Evolutionary conservation across 2,113 vertebrate species (phyloP).

Genomic region (Speoplatyrhinus poulsoni): DNA sequence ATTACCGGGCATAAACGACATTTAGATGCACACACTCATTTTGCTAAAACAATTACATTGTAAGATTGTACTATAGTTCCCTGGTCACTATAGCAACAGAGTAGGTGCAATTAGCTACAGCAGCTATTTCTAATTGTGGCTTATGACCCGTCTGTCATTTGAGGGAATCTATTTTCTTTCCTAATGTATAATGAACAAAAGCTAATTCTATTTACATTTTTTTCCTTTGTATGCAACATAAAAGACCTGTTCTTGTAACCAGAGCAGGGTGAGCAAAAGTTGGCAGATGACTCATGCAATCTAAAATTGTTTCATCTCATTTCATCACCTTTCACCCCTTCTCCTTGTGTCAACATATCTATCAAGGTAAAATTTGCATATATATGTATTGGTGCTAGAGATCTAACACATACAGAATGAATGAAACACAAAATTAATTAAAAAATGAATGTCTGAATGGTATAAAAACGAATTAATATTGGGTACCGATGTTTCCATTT

Average conservation of each 20-base stretch:
- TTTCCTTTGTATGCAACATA: slow-evolving; percentile 5
- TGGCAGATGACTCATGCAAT: not conserved
- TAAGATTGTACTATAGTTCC: slow-evolving; percentile 15
- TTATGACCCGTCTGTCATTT: not conserved
- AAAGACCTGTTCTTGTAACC: slow-evolving; percentile 34
- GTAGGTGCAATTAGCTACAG: slow-evolving; percentile 7
- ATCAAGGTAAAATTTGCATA: slow-evolving; percentile 15
- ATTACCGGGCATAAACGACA: not conserved
- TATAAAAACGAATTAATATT: too few relatives aligned
- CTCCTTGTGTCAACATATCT: slow-evolving; percentile 30
- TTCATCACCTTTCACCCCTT: slow-evolving; percentile 54
- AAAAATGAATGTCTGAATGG: too few relatives aligned
- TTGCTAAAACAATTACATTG: slow-evolving; percentile 30
- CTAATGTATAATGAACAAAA: slow-evolving; percentile 43
- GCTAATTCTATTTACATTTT: not conserved
- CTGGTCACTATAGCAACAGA: slow-evolving; percentile 44
- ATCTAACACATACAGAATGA: too few relatives aligned
- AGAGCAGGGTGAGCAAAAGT: slow-evolving; percentile 30
- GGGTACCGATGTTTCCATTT: too few relatives aligned
- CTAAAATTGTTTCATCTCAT: slow-evolving; percentile 44
- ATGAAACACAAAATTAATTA: too few relatives aligned
- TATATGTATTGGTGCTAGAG: too few relatives aligned
- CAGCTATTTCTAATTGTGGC: slow-evolving; percentile 12
- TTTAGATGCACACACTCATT: slow-evolving; percentile 14
- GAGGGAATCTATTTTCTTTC: not conserved